Evolutionary conservation across 2,888 invertebrate species (phyloP).

Genomic region (Eupithecia dodoneata): DNA sequence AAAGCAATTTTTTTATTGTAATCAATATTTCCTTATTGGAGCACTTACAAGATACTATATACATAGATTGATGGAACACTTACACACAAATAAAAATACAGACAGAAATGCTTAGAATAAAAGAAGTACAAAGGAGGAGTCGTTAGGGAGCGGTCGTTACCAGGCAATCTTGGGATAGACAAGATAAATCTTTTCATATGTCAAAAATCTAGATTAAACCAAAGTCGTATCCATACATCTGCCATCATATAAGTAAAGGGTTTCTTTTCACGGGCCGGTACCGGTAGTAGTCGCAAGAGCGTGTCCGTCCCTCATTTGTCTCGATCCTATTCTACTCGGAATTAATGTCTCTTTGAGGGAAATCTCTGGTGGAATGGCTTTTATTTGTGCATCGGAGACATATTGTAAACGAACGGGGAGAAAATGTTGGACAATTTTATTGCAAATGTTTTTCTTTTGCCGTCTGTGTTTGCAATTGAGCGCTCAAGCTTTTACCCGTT

Average conservation of each 20-base stretch:
- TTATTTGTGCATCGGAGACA: constrained; percentile 31
- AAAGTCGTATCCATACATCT: constrained; percentile 49
- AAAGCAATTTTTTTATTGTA: no score
- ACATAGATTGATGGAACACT: no score
- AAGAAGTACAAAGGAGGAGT: no score
- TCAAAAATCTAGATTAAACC: neutral
- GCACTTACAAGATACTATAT: no score
- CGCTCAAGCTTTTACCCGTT: neutral
- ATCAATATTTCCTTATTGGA: no score
- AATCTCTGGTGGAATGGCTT: constrained; percentile 55
- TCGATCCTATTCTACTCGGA: constrained; percentile 64
- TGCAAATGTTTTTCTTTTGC: neutral
- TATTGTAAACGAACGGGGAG: constrained; percentile 14
- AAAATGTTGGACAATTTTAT: constrained; percentile 4
- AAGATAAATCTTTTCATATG: no score
- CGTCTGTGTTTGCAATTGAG: constrained; percentile 1
- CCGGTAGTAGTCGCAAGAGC: constrained; percentile 42
- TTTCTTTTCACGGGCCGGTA: constrained; percentile 71
- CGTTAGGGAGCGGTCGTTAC: no score
- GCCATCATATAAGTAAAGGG: constrained; percentile 61
- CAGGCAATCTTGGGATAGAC: no score
- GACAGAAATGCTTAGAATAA: no score
- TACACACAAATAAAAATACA: no score
- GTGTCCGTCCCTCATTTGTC: constrained; percentile 60
- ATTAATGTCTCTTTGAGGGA: constrained; percentile 70